Conservation (phyloP, 2,888 invertebrate species). For the Diarsia mendica region DNA sequence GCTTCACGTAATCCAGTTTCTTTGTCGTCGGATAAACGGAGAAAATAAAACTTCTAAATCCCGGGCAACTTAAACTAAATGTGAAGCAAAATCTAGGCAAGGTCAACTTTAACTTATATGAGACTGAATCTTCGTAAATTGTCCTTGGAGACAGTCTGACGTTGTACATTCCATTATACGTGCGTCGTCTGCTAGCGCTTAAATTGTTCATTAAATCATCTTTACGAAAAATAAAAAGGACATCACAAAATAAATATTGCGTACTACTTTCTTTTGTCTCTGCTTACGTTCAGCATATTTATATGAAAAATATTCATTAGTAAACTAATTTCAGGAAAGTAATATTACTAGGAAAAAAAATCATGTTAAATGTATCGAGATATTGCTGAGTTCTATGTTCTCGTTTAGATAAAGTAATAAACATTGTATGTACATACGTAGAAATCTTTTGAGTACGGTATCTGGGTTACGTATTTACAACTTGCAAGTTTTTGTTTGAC, state of each 20-base stretch:
- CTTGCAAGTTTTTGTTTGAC: neutral
- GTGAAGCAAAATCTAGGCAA: conserved; percentile 58
- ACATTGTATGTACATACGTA: neutral
- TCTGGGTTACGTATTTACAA: conserved; percentile 12
- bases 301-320: neutral
- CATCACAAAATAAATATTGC: conserved; percentile 24
- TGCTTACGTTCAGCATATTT: neutral
- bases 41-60: conserved; percentile 70
- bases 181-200: conserved; percentile 14
- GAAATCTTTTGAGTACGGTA: conserved; percentile 23
- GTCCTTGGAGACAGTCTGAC: conserved; percentile 57
- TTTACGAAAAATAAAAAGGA: conserved; percentile 7
- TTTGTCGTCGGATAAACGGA: conserved; percentile 64
- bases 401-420: conserved; percentile 5
- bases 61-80: conserved; percentile 58
- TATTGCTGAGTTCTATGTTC: neutral
- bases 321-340: neutral
- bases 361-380: neutral
- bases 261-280: neutral
- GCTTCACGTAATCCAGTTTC: conserved; percentile 67
- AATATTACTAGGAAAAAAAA: conserved; percentile 5
- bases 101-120: conserved; percentile 59
- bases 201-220: conserved; percentile 34
- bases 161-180: conserved; percentile 48
- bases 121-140: conserved; percentile 51